phyloP scores from a whole-genome alignment of 2,113 vertebrate species.

The Athene cunicularia region DNA sequence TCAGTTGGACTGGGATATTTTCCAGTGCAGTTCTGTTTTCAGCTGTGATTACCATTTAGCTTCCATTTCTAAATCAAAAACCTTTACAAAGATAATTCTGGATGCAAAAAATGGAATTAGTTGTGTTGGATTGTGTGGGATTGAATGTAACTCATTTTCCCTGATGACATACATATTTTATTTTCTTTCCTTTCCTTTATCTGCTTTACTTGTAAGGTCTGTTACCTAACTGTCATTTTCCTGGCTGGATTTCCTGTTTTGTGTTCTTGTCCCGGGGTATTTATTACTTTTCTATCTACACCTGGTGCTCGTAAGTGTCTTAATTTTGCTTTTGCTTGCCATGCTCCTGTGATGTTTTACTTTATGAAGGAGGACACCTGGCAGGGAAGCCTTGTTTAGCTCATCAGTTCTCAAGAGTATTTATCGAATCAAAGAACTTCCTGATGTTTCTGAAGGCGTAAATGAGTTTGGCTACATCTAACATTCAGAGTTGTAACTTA shows the following conservation, averaged over 20 bases:
- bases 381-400: slow-evolving; percentile 21
- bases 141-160: background rate
- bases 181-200: background rate
- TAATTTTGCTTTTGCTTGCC: slow-evolving; percentile 15
- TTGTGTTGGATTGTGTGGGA: background rate
- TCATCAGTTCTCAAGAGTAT: background rate
- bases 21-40: background rate
- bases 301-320: background rate
- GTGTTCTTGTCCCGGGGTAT: background rate
- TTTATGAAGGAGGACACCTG: background rate
- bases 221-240: background rate
- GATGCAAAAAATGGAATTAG: background rate
- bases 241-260: slow-evolving; percentile 14
- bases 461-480: background rate
- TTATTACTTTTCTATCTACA: slow-evolving; percentile 9
- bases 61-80: background rate
- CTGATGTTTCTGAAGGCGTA: slow-evolving; percentile 9
- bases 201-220: background rate
- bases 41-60: background rate
- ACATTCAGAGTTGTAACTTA: background rate
- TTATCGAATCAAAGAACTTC: slow-evolving; percentile 1
- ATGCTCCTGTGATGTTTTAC: background rate
- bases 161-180: background rate
- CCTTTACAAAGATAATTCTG: background rate
- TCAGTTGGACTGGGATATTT: background rate